Base-by-base conservation (phyloP, 2,888 invertebrate species). In the Aphrophora alni region DNA sequence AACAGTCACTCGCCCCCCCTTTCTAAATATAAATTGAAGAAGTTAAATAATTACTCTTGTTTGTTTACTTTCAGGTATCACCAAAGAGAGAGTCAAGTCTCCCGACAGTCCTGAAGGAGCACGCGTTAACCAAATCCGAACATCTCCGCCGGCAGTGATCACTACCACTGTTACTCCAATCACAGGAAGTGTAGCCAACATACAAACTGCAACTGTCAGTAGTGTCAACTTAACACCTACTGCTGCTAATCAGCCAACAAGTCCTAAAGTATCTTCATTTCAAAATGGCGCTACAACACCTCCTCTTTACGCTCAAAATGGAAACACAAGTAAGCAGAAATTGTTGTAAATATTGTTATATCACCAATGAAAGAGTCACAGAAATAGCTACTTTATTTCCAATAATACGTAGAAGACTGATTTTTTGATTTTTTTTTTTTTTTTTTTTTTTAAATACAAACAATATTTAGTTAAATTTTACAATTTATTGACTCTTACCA, bases 81-180 rank as follows among this genome's bases (percentile, higher is more conserved):
- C 59, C 4, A 79, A 79, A 25, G 78, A 79, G 24, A 28, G 78
- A 69, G 78, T 79, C 17, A 79, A 79, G 38, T 79, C 78, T 0
- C 78, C 78, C 0, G 78, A 79, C 68, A 79, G 78, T 26, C 78
- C 78, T 1, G 78, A 79, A 28, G 78, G 78, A 5, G 78, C 78
- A 2, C 27, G 78, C 17, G 75, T 75, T 3, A 24, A 51, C 17
- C 75, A 75, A 14, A 74, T 79, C 38, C 72, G 78, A 1, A 59
- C 24, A 21, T 78, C 74, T 0, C 78, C 78, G 1, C 78, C 68
- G 4, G 59, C 26, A 7, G 78, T 59, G 26, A 68, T 69, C 33
- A 5, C 77, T 59, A 21, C 69, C 26, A 71, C 71, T 5, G 71
- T 26, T 28, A 21, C 59, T 5, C 21, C 59, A 0, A 59, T 59